Evolutionary conservation across 2,888 invertebrate species (phyloP).

Genomic region (Molorchus minor): DNA sequence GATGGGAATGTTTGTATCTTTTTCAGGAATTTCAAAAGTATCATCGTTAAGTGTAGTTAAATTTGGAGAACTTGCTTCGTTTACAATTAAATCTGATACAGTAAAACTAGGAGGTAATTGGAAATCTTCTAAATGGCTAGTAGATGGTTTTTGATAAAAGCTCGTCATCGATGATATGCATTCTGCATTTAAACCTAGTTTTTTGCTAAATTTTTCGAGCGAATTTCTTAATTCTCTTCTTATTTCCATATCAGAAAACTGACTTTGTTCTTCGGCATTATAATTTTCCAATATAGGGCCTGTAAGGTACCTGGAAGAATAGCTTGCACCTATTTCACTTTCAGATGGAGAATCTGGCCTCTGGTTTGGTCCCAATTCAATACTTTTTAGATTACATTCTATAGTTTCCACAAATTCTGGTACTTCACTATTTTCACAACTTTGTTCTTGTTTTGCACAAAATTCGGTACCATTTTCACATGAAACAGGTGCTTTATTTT

Average conservation of each 20-base stretch:
- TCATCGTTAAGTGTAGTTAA: background rate
- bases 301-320: background rate
- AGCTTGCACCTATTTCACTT: background rate
- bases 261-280: background rate
- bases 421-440: no score
- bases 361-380: no score
- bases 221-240: conserved; percentile 20
- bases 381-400: no score
- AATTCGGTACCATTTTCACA: background rate
- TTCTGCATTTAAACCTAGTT: conserved; percentile 21
- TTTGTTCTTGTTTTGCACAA: background rate
- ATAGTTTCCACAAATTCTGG: no score
- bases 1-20: conserved; percentile 21
- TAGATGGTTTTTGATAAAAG: conserved; percentile 29
- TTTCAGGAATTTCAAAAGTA: conserved; percentile 28
- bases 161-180: conserved; percentile 26
- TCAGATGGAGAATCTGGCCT: background rate
- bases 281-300: background rate
- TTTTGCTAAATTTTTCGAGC: conserved; percentile 23
- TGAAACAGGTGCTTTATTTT: background rate
- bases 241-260: conserved; percentile 13
- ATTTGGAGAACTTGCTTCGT: no score
- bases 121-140: background rate
- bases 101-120: no score
- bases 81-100: no score